phyloP scores from a whole-genome alignment of 2,888 invertebrate genomes.

The Cosmopolites sordidus region DNA sequence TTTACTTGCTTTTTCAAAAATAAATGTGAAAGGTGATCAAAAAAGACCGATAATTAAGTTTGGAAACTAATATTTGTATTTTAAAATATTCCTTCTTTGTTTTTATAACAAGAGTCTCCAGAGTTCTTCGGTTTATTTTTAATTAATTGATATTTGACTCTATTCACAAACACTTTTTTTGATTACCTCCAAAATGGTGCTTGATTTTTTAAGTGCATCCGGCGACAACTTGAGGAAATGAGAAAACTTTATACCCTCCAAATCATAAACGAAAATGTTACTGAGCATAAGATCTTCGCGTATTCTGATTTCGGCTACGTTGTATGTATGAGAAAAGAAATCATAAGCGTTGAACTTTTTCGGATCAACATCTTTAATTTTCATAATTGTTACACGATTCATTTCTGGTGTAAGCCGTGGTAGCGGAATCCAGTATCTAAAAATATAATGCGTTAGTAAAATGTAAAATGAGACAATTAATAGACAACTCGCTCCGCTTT shows the following conservation, averaged over 20 bases:
- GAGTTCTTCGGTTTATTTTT: too few species aligned
- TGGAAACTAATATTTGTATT: too few species aligned
- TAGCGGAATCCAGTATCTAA: conserved; percentile 49
- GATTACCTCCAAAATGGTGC: conserved; percentile 49
- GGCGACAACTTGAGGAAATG: conserved; percentile 50
- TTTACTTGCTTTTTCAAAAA: too few species aligned
- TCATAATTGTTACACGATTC: conserved; percentile 49
- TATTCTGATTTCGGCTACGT: conserved; percentile 50
- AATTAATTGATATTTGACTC: too few species aligned
- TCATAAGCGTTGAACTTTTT: conserved; percentile 42
- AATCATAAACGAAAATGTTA: conserved; percentile 50
- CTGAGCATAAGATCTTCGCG: conserved; percentile 48
- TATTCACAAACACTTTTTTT: too few species aligned
- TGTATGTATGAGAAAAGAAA: conserved; percentile 46
- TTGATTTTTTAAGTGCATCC: conserved; percentile 45
- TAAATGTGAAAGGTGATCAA: too few species aligned
- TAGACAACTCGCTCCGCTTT: too few species aligned
- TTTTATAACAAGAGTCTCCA: too few species aligned
- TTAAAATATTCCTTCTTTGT: too few species aligned
- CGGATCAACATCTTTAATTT: conserved; percentile 35
- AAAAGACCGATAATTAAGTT: too few species aligned
- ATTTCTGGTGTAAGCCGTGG: conserved; percentile 49
- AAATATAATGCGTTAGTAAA: too few species aligned
- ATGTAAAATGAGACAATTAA: too few species aligned
- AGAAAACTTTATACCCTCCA: conserved; percentile 44